Evolutionary conservation across 2,888 invertebrate genomes (phyloP).

Genomic region (Tetheella fluctuosa): DNA sequence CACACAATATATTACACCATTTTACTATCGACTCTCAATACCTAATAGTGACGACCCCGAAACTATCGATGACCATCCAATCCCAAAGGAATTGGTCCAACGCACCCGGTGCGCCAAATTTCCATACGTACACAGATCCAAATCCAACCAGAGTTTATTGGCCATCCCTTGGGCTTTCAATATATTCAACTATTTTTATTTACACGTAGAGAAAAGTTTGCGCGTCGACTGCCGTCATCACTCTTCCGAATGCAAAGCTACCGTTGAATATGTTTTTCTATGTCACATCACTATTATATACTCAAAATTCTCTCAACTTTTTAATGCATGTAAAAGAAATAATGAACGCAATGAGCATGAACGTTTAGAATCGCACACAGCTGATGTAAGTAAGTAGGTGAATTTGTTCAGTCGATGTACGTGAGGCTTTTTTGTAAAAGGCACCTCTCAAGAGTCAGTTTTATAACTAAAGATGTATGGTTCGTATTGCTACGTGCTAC

Average conservation of each 20-base stretch:
- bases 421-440: background rate
- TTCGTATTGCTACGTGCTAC: background rate
- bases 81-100: constrained; percentile 42
- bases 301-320: constrained; percentile 24
- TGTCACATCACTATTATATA: constrained; percentile 44
- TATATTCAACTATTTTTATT: constrained; percentile 79
- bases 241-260: constrained; percentile 59
- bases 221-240: constrained; percentile 52
- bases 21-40: constrained; percentile 25
- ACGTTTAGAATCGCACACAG: no score
- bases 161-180: constrained; percentile 74
- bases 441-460: background rate
- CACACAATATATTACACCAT: constrained; percentile 20
- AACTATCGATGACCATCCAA: constrained; percentile 51
- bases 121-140: constrained; percentile 72
- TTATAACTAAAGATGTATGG: background rate
- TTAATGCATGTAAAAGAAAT: constrained; percentile 19
- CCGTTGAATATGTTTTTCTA: constrained; percentile 66
- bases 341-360: constrained; percentile 14
- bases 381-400: background rate
- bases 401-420: constrained; percentile 1
- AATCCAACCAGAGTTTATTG: constrained; percentile 74
- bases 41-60: constrained; percentile 28
- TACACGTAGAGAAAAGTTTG: constrained; percentile 66
- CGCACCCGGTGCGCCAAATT: constrained; percentile 57